Evolutionary conservation across 2,888 invertebrate species (phyloP), one percentile per base, ranked within the genome.

Genomic region (Tolmerus cingulatus): DNA sequence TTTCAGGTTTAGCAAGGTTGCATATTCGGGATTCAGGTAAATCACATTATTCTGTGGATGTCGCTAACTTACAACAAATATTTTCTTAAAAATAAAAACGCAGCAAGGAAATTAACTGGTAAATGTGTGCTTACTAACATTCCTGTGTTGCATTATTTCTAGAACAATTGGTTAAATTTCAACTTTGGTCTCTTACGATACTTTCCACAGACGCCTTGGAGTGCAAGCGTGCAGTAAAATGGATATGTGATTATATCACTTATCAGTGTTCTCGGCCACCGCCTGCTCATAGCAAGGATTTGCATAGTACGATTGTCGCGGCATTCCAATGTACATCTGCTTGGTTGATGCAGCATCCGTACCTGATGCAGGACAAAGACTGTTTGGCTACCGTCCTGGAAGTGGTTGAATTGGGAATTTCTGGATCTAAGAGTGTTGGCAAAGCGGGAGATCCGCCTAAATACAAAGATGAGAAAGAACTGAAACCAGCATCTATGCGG

Each of bases 231-330:
- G 97, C 97, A 16, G 98, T 99, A 30, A 98, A 98, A 91, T 99
- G 98, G 97, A 95, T 99, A 87, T 99, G 99, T 93, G 98, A 99
- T 93, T 99, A 99, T 93, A 98, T 99, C 90, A 96, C 97, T 86
- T 96, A 97, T 92, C 98, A 98, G 92, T 98, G 98, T 93, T 97
- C 97, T 90, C 95, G 98, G 89, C 99, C 98, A 86, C 99, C 97
- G 86, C 98, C 96, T 87, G 97, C 96, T 74, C 98, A 98, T 93
- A 98, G 97, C 81, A 97, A 98, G 92, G 98, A 98, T 93, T 94
- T 98, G 89, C 98, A 99, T 93, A 98, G 98, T 30, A 97, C 98
- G 79, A 97, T 98, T 88, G 97, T 99, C 90, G 97, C 97, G 90
- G 96, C 99, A 87, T 97, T 98, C 94, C 94, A 97, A 91, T 96